These are phyloP conservation scores for Caenorhabditis elegans DNA, from an alignment of 1,140 invertebrate species.

Conservation along the genomic window WBcel235 BX284602.5:11933001-11933500, in stretches of 20 bases:
- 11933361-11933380: too few relatives aligned
- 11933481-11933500: too few relatives aligned
- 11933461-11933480: too few relatives aligned
- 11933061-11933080: neutral
- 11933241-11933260: neutral
- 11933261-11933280: neutral
- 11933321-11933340: too few relatives aligned
- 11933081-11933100: too few relatives aligned
- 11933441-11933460: too few relatives aligned
- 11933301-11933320: too few relatives aligned
- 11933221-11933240: neutral
- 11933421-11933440: too few relatives aligned
- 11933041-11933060: constrained; percentile 17
- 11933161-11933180: neutral
- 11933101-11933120: neutral
- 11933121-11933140: neutral
- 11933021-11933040: constrained; percentile 6
- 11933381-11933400: too few relatives aligned
- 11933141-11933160: neutral
- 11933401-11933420: too few relatives aligned
- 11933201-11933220: constrained; percentile 11
- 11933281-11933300: too few relatives aligned
- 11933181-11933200: constrained; percentile 1
- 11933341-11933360: too few relatives aligned
- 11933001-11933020: constrained; percentile 6